Base-by-base conservation (phyloP, 2,797 vertebrate species). In the Psittacula derbiana region DNA sequence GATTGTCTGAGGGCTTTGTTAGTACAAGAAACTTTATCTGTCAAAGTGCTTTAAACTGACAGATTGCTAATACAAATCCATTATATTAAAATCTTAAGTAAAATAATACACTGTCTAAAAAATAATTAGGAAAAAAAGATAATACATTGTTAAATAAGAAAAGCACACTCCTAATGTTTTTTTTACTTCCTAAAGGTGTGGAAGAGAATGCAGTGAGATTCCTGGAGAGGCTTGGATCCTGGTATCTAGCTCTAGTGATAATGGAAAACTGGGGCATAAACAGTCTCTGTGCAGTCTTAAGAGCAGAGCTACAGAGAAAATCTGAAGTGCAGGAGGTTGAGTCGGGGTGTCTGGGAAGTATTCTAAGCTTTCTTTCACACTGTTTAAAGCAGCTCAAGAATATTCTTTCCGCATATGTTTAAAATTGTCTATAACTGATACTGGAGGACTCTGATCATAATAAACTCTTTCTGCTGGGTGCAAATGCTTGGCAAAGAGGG, bases 1-100 rank as follows among this genome's bases (percentile, higher is more conserved):
- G 49, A 92, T 81, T 94, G 85, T 94, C 83, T 93, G n/a, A 97
- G 90, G 86, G 67, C 89, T 93, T 91, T 96, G 55, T 95, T 96
- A 94, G 89, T 90, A n/a, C 66, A 93, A 94, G 92, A 93, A 94
- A 94, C 85, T 96, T 95, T 69, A 53, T 93, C 92, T 96, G 75
- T 96, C 89, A 90, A 94, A 95, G 61, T 88, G 58, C 43, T 96
- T 96, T 90, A 92, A 96, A 93, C 31, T 96, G 90, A 94, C 83
- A 93, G 72, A 80, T 79, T 60, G 33, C 72, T 96, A 93, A 94
- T 78, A 58, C 69, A 91, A 96, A 88, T 93, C 93, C 64, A 69
- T 94, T 84, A 47, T 86, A 67, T 85, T 81, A 3, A 85, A 92
- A 64, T 52, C 28, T 66, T 69, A 46, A 86, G 33, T 85, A 38